Evolutionary conservation across 1,140 invertebrate genomes (phyloP).

Genomic region (Diachasma alloeum): DNA sequence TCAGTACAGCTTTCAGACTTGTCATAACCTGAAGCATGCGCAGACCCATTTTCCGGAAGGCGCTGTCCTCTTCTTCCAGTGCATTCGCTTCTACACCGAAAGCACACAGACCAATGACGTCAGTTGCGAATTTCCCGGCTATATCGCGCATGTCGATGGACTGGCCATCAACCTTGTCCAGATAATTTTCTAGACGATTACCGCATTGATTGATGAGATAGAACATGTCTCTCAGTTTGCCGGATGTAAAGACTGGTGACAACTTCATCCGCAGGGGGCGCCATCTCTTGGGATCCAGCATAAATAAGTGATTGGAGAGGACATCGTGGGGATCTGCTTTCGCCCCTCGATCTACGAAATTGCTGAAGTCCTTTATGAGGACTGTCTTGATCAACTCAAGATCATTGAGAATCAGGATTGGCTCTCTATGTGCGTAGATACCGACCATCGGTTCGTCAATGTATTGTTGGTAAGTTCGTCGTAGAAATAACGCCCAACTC

Average conservation of each 20-base stretch:
- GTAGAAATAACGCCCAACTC: neutral
- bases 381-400: constrained; percentile 60
- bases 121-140: constrained; percentile 63
- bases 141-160: constrained; percentile 65
- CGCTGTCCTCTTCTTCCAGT: constrained; percentile 61
- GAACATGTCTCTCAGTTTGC: constrained; percentile 66
- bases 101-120: constrained; percentile 67
- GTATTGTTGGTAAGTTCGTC: constrained; percentile 4
- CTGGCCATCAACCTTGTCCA: constrained; percentile 52
- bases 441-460: constrained; percentile 15
- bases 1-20: constrained; percentile 34
- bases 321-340: constrained; percentile 51
- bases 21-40: constrained; percentile 65
- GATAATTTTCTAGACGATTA: constrained; percentile 58
- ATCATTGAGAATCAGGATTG: constrained; percentile 56
- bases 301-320: constrained; percentile 50
- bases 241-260: constrained; percentile 61
- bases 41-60: constrained; percentile 60
- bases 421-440: constrained; percentile 33
- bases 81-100: constrained; percentile 68
- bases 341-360: constrained; percentile 58
- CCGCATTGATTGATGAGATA: constrained; percentile 53
- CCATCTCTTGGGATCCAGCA: constrained; percentile 36
- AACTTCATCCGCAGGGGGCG: constrained; percentile 32
- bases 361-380: constrained; percentile 63